phyloP scores from a whole-genome alignment of 53 echinoderm and acorn worm species.

The Temnopleurus reevesii region DNA sequence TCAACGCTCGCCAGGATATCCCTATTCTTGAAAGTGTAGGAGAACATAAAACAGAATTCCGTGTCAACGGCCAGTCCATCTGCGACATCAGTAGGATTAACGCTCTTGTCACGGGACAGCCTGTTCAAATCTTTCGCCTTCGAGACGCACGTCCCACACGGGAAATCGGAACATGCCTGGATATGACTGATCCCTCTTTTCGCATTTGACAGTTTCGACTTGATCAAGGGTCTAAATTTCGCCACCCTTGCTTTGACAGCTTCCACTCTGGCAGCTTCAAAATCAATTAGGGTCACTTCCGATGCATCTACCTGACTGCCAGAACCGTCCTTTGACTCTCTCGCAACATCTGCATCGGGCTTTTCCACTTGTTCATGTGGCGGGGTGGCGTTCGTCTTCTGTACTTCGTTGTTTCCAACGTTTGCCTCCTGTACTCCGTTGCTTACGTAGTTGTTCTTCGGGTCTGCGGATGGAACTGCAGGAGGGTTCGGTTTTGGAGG shows the following conservation, averaged over 20 bases:
- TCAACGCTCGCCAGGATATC: neutral
- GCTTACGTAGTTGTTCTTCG: neutral
- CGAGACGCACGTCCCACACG: neutral
- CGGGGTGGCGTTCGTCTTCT: too few species aligned
- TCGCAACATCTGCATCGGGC: too few species aligned
- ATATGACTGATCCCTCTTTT: neutral
- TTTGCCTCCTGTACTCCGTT: neutral
- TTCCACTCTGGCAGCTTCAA: neutral
- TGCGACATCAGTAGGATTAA: neutral
- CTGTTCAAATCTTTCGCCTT: neutral
- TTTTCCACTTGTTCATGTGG: too few species aligned
- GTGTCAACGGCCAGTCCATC: neutral
- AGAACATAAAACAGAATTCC: neutral
- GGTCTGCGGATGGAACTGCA: neutral
- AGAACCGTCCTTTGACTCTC: too few species aligned
- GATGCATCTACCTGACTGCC: too few species aligned
- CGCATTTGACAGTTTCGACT: neutral
- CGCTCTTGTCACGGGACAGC: neutral
- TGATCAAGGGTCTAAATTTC: neutral
- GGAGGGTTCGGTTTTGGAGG: neutral
- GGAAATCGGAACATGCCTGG: neutral
- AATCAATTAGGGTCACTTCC: neutral
- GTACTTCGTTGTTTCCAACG: neutral
- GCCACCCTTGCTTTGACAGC: too few species aligned
- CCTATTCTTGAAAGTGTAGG: neutral